Evolutionary conservation across 2,888 invertebrate species (phyloP).

Genomic region (Philereme transversata): DNA sequence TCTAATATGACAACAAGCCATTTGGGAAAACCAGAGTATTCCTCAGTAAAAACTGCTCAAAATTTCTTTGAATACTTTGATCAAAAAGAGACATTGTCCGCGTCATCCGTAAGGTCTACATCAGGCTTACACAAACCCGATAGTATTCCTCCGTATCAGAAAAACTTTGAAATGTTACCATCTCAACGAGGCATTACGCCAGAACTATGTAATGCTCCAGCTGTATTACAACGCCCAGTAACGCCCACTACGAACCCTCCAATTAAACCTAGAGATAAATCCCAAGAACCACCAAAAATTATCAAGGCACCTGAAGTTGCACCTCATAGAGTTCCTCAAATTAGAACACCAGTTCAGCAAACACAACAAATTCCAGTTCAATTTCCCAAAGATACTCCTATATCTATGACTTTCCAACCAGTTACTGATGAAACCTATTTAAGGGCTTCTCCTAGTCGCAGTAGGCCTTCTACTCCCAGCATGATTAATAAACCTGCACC

Average conservation of each 20-base stretch:
- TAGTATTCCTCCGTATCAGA: constrained; percentile 86
- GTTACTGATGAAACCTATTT: constrained; percentile 83
- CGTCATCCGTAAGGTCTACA: constrained; percentile 65
- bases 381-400: constrained; percentile 78
- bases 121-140: constrained; percentile 86
- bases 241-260: constrained; percentile 73
- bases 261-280: constrained; percentile 61
- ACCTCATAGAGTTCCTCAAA: constrained; percentile 46
- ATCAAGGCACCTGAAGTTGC: constrained; percentile 38
- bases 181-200: constrained; percentile 85
- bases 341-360: constrained; percentile 45
- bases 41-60: constrained; percentile 70
- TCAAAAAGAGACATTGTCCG: constrained; percentile 65
- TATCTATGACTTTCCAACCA: constrained; percentile 87
- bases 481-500: constrained; percentile 90
- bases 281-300: constrained; percentile 57
- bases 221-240: constrained; percentile 69
- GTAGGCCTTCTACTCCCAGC: constrained; percentile 87
- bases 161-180: constrained; percentile 84
- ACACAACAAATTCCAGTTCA: constrained; percentile 55
- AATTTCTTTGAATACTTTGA: constrained; percentile 72
- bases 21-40: constrained; percentile 58
- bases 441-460: constrained; percentile 80
- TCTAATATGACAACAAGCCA: constrained; percentile 53
- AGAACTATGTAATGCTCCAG: constrained; percentile 74